Evolutionary conservation across 2,797 vertebrate species (phyloP), one percentile per base, ranked within the genome.

Genomic region (Cryptoprocta ferox): DNA sequence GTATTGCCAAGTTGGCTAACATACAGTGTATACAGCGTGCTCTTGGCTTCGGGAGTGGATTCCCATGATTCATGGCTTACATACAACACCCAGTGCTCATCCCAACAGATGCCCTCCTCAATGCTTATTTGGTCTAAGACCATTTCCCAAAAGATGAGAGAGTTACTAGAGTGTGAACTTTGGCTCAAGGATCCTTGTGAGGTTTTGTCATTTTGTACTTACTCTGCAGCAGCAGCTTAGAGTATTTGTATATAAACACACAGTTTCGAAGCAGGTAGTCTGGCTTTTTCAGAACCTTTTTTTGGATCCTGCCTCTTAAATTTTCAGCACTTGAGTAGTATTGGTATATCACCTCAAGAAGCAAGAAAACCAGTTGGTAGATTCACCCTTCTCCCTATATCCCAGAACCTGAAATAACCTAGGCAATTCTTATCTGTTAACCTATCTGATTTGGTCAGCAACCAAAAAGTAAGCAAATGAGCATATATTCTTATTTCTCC

Each of bases 381-480:
- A 70, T 18, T 86, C 45, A 18, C 32, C 39, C 76, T 68, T 89
- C 79, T 95, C 50, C 39, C 92, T 75, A 4, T 61, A 14, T 86
- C 28, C 28, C 53, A 89, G 83, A 85, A 70, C 2, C 32, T 83
- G 24, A 85, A 50, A 35, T 63, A 53, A 39, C 42, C 28, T 32
- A 87, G 76, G 32, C 14, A 53, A 73, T 84, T 94, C 35, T 84
- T 89, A 24, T 56, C 50, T 92, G 14, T 71, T 71, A 50, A 48
- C 37, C 50, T 86, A 32, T 79, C 24, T 90, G 56, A 76, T 94
- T 84, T 96, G 66, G 1, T 48, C 59, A 86, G 16, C n/a, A 94
- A 84, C n/a, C 66, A 95, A 37, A 48, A 56, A 75, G 6, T 90
- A 87, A 95, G 68, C 12, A 79, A 94, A 90, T 56, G 19, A 87